These are phyloP conservation scores for Mus caroli DNA, from an alignment of 2,797 vertebrate genomes.

Conservation along the genomic window DNA sequence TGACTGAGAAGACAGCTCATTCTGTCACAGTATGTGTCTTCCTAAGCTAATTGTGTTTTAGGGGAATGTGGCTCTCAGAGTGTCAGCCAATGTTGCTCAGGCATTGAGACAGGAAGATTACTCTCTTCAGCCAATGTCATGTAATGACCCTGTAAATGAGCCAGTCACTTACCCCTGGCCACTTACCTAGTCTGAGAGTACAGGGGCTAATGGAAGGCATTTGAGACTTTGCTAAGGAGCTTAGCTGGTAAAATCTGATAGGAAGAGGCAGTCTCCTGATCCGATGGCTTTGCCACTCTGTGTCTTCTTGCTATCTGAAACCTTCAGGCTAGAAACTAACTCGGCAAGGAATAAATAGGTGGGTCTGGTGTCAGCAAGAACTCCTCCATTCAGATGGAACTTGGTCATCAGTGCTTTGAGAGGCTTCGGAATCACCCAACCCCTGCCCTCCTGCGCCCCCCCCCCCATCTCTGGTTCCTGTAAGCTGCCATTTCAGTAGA, in stretches of 20 bases:
- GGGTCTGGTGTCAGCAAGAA: not conserved
- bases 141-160: conserved; percentile 11
- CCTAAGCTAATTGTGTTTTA: conserved; percentile 45
- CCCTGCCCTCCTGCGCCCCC: not conserved
- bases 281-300: not conserved
- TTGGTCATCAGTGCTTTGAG: not conserved
- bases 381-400: not conserved
- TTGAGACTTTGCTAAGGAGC: conserved; percentile 14
- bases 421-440: not conserved
- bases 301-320: conserved; percentile 6
- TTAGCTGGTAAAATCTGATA: conserved; percentile 42
- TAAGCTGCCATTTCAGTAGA: not conserved
- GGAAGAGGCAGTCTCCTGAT: conserved; percentile 4
- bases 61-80: conserved; percentile 17
- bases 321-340: not conserved
- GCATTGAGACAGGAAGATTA: conserved; percentile 38
- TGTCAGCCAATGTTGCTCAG: conserved; percentile 41
- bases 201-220: conserved; percentile 13
- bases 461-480: not conserved
- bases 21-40: not conserved
- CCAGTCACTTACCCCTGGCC: not conserved
- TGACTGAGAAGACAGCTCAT: conserved; percentile 28
- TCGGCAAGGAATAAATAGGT: not conserved
- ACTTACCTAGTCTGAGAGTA: conserved; percentile 8
- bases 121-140: conserved; percentile 33